Percentiles rank a stretch among this genome's conserved stretches.
phyloP scores from a whole-genome alignment of 2,113 vertebrate species.

The Coryphaenoides rupestris region DNA sequence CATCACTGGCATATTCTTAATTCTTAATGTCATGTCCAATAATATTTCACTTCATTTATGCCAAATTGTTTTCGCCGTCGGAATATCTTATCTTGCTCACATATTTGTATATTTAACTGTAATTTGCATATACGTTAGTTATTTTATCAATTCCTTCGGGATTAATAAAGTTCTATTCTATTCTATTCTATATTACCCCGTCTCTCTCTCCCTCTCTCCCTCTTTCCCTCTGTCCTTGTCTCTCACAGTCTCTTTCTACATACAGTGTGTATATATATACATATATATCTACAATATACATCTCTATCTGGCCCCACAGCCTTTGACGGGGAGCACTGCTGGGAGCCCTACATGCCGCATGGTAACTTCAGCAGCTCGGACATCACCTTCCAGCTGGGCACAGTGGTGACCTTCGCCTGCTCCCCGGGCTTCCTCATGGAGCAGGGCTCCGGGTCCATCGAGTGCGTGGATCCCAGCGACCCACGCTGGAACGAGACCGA shows the following conservation, averaged over 20 bases:
- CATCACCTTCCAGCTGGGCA: conserved; percentile 80
- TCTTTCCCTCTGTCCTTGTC: neutral
- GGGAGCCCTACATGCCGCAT: conserved; percentile 87
- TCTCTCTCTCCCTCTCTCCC: neutral
- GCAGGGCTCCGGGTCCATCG: conserved; percentile 82
- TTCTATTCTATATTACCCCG: neutral
- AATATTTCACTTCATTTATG: too few species aligned
- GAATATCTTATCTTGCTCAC: too few species aligned
- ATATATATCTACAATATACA: neutral
- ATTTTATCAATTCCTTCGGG: too few species aligned
- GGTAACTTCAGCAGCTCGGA: conserved; percentile 89
- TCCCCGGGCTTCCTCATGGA: conserved; percentile 88
- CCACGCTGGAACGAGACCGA: conserved; percentile 92
- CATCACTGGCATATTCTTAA: too few species aligned
- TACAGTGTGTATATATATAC: neutral
- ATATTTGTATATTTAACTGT: too few species aligned
- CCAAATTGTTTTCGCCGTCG: too few species aligned
- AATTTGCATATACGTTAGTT: too few species aligned
- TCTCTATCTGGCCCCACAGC: conserved; percentile 58
- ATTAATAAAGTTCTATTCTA: too few species aligned
- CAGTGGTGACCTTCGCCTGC: conserved; percentile 83
- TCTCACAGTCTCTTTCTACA: conserved; percentile 2
- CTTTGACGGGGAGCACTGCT: conserved; percentile 88
- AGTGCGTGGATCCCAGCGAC: conserved; percentile 84
- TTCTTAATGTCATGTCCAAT: too few species aligned